These are phyloP conservation scores for Zygogramma bicolorata DNA, from an alignment of 2,888 invertebrate species.

Conservation along the genomic window DNA sequence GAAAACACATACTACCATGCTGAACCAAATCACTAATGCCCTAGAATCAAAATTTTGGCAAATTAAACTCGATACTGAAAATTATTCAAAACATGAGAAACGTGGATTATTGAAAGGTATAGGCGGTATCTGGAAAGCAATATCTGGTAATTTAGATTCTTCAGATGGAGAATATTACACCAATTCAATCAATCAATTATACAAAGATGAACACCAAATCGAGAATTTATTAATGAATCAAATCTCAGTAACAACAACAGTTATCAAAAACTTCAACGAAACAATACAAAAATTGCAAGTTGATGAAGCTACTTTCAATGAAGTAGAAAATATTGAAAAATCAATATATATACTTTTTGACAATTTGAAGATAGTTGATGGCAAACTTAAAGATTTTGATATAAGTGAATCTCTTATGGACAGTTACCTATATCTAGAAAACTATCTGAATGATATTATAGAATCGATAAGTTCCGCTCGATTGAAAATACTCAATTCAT, in stretches of 20 bases:
- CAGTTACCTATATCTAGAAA: no score
- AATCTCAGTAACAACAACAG: constrained; percentile 23
- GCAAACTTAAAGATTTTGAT: no score
- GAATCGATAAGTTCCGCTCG: no score
- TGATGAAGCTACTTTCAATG: constrained; percentile 24
- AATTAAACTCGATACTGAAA: not conserved
- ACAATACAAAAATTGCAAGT: constrained; percentile 29
- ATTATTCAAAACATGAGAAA: not conserved
- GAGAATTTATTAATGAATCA: constrained; percentile 18
- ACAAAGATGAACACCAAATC: no score
- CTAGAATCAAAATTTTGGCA: not conserved
- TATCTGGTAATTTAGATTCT: not conserved
- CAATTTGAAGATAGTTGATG: no score
- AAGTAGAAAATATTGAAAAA: not conserved
- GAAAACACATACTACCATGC: no score
- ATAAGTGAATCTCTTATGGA: no score
- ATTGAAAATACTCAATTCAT: no score
- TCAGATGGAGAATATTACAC: constrained; percentile 4
- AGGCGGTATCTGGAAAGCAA: not conserved
- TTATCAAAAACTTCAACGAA: constrained; percentile 23
- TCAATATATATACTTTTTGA: no score
- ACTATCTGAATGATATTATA: no score
- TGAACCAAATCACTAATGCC: no score
- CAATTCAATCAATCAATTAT: no score
- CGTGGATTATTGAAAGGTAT: not conserved